Conservation (phyloP, 92 coral and sea anemone species). For the Palythoa grandis region DNA sequence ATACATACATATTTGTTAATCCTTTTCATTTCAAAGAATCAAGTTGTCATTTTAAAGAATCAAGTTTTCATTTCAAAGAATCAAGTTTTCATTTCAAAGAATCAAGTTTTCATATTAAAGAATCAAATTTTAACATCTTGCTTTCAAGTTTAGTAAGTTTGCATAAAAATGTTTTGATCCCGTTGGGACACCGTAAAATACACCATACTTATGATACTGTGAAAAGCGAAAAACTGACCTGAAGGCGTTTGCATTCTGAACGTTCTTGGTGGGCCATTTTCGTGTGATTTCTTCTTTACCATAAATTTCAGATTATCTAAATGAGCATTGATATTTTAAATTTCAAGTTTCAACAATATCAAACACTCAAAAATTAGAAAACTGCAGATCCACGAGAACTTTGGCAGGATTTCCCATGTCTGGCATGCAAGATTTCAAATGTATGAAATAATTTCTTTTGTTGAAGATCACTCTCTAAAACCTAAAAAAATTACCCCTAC, state of each 20-base stretch:
- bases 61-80: no score
- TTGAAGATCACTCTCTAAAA: background rate
- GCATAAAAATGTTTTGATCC: no score
- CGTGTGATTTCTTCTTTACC: slow-evolving; percentile 41
- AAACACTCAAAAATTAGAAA: background rate
- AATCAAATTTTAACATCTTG: no score
- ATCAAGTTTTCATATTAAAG: no score
- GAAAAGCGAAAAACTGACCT: slow-evolving; percentile 57
- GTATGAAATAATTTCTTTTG: background rate
- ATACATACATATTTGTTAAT: no score
- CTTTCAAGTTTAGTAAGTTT: no score
- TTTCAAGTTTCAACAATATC: background rate
- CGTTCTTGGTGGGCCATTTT: slow-evolving; percentile 60
- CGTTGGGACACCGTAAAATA: no score
- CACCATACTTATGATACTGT: no score
- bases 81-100: no score
- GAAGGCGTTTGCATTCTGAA: slow-evolving; percentile 69
- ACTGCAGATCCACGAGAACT: background rate
- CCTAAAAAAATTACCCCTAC: slow-evolving; percentile 13
- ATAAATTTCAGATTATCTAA: slow-evolving; percentile 65
- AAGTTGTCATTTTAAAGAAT: no score
- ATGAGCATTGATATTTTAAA: slow-evolving; percentile 17
- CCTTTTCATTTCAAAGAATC: no score
- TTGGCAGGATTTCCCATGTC: background rate
- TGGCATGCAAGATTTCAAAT: background rate